Evolutionary conservation across 2,888 invertebrate genomes (phyloP).

Genomic region (Drosophila atroscutellata): DNA sequence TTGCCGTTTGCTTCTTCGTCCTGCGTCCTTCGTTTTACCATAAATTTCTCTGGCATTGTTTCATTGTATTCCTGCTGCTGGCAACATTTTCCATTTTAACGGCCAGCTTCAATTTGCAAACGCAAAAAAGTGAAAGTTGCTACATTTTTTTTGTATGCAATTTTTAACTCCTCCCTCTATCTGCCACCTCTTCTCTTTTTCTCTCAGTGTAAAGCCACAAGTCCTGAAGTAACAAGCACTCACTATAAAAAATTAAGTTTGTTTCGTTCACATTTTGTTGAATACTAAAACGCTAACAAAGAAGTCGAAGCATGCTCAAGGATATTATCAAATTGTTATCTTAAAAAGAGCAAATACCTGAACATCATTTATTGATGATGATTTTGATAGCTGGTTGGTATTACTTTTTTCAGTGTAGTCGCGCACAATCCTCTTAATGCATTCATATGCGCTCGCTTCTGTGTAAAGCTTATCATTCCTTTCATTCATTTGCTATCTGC

Average conservation of each 20-base stretch:
- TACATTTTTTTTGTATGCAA: not conserved
- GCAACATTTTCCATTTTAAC: conserved; percentile 30
- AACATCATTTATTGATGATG: not conserved
- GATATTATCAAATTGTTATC: too few species aligned
- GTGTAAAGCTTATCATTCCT: conserved; percentile 45
- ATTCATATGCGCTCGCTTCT: conserved; percentile 49
- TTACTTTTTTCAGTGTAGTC: not conserved
- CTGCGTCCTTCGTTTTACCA: not conserved
- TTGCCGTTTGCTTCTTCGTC: not conserved
- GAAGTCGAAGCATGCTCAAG: too few species aligned
- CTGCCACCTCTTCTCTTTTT: not conserved
- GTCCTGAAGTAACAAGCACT: not conserved
- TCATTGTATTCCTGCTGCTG: conserved; percentile 8
- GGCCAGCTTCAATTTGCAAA: not conserved
- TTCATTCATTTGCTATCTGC: conserved; percentile 2
- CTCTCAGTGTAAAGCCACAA: not conserved
- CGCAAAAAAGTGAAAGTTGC: conserved; percentile 2
- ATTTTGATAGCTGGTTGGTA: not conserved
- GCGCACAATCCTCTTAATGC: conserved; percentile 47
- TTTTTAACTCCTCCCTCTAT: not conserved
- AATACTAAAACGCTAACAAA: too few species aligned
- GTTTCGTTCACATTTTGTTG: too few species aligned
- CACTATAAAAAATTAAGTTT: not conserved
- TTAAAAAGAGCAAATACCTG: too few species aligned
- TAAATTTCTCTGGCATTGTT: conserved; percentile 8